Evolutionary conservation across 1,140 invertebrate genomes (phyloP), one percentile per base, ranked within the genome.

Genomic region (Colletes gigas): DNA sequence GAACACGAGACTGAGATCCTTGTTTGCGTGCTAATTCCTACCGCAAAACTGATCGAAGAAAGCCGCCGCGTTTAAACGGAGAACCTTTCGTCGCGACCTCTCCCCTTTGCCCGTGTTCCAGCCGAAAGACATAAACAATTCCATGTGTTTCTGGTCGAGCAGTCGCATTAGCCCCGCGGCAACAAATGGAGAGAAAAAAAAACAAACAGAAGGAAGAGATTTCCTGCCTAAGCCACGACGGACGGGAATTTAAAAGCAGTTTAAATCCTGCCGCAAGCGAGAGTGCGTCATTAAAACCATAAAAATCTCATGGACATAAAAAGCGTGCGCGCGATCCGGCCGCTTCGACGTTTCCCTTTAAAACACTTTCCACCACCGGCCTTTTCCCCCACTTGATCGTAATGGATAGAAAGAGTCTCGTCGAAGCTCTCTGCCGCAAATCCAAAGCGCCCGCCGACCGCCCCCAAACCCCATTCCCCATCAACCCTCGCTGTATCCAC

Each of bases 351-450:
- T 77, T 71, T 78, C 72, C 84, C 81, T 67, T 85, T 85, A 86
- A 74, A 86, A 82, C 83, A 85, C 75, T 86, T 85, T 77, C 69
- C 83, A 72, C 66, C 67, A 44, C 17, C 80, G 59, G 72, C 70
- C 81, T 72, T 60, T 74, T 9, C 55, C 73, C 47, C 59, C 63
- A 54, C 65, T 54, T 52, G 71, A 52, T 65, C 84, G 80, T 86
- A 86, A 86, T 86, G 84, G 84, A 85, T 85, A 85, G 75, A 85
- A 85, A 86, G 83, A 70, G 83, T 83, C 81, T 74, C 80, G 83
- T 82, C 79, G 82, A 82, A 82, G 78, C 78, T 85, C 79, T 77
- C 83, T 68, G 68, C 78, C 73, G 74, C 83, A 85, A 85, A 85
- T 85, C 84, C 84, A 71, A 82, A 60, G 54, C 80, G 60, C 79